Conservation (phyloP, 2,113 vertebrate genomes). For the Mugil cephalus region DNA sequence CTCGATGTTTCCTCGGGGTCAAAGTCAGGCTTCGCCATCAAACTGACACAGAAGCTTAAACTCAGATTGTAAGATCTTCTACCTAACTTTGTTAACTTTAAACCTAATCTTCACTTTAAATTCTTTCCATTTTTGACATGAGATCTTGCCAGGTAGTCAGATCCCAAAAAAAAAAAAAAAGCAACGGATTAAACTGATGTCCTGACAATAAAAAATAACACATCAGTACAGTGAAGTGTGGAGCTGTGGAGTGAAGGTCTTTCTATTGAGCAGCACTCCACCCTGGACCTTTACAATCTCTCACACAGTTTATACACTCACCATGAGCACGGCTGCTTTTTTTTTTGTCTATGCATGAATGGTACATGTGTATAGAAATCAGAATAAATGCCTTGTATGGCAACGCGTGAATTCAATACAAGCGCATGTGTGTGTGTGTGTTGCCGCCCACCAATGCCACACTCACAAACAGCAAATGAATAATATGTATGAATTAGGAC, state of each 20-base stretch:
- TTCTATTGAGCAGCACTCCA: slow-evolving; percentile 20
- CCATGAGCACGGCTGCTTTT: background rate
- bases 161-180: no score
- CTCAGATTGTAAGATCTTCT: no score
- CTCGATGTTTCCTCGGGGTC: no score
- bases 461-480: background rate
- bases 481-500: background rate
- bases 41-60: no score
- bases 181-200: no score
- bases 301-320: background rate
- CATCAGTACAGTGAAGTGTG: no score
- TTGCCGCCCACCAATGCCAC: background rate
- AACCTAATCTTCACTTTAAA: background rate
- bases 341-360: slow-evolving; percentile 25
- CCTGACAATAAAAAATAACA: no score
- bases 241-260: no score
- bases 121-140: no score
- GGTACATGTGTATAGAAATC: slow-evolving; percentile 9
- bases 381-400: slow-evolving; percentile 14
- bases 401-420: background rate
- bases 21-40: no score
- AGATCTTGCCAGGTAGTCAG: no score
- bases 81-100: background rate
- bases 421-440: background rate
- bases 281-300: slow-evolving; percentile 17